A percentile compares a stretch with the other conserved stretches of the same genome.
Evolutionary conservation across 2,113 vertebrate genomes (phyloP).

Genomic region (Melanostigma gelatinosum): DNA sequence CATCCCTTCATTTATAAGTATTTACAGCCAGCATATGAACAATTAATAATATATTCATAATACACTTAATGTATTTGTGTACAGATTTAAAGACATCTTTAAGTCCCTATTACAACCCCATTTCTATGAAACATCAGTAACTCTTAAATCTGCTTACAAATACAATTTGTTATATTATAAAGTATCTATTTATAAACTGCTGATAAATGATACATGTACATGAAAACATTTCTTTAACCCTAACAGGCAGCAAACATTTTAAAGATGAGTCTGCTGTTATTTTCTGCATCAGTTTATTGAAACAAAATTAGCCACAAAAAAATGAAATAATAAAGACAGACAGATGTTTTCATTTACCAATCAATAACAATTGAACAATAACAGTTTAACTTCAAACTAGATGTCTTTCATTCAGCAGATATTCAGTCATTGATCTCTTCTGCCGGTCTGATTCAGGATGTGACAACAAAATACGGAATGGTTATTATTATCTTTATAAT

Average conservation of each 20-base stretch:
- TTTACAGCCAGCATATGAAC: background rate
- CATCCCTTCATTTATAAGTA: background rate
- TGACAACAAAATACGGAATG: background rate
- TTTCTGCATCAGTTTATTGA: constrained; percentile 27
- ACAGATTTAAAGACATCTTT: too few relatives aligned
- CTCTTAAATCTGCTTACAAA: background rate
- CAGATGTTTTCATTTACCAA: background rate
- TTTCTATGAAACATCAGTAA: too few relatives aligned
- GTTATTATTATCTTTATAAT: background rate
- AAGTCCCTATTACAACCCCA: too few relatives aligned
- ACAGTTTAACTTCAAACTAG: background rate
- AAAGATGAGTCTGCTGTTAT: background rate
- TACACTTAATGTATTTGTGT: background rate
- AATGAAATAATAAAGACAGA: background rate
- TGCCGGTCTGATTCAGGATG: background rate
- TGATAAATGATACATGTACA: background rate
- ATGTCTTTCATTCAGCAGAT: background rate
- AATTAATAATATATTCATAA: background rate
- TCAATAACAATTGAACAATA: background rate
- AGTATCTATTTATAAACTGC: background rate
- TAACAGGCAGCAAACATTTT: background rate
- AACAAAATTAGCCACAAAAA: background rate
- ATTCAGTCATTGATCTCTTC: constrained; percentile 1
- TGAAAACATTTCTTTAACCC: background rate
- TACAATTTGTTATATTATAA: background rate